A percentile compares a stretch with the other conserved stretches of the same genome.
Evolutionary conservation across 1,140 invertebrate species (phyloP).

Genomic region (Drosophila littoralis): DNA sequence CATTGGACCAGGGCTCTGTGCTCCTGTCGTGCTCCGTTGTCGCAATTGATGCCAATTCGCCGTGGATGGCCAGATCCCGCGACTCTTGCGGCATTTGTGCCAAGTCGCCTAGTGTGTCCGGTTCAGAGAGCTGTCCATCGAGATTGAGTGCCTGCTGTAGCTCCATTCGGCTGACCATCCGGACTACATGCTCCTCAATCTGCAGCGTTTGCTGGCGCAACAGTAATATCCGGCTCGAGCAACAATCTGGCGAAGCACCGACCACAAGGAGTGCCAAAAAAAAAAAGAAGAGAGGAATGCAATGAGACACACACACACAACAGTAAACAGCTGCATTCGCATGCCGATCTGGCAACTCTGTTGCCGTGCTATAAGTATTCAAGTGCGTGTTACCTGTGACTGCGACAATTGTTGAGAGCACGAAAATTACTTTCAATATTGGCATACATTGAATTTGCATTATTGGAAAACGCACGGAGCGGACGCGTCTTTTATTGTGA

Average conservation of each 20-base stretch:
- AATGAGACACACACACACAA: background rate
- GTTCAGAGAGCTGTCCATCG: constrained; percentile 13
- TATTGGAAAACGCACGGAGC: constrained; percentile 61
- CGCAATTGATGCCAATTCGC: constrained; percentile 38
- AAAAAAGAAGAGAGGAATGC: background rate
- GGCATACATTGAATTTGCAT: constrained; percentile 70
- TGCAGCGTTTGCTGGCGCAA: constrained; percentile 78
- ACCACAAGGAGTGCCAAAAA: background rate
- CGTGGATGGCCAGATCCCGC: constrained; percentile 7
- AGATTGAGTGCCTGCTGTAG: constrained; percentile 47
- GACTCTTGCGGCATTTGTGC: constrained; percentile 16
- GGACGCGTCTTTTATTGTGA: constrained; percentile 10
- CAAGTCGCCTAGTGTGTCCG: constrained; percentile 15
- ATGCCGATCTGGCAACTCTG: constrained; percentile 42
- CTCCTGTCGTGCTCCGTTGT: constrained; percentile 31
- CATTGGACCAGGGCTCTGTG: constrained; percentile 16
- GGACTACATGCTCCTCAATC: constrained; percentile 74
- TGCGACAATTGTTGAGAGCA: constrained; percentile 84
- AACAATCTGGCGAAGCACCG: constrained; percentile 67
- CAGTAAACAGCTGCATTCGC: constrained; percentile 29
- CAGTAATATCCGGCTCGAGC: constrained; percentile 83
- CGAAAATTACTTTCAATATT: constrained; percentile 83
- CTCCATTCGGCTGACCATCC: constrained; percentile 65
- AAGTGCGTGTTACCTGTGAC: constrained; percentile 69
- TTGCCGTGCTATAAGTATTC: constrained; percentile 28